Percentiles rank a stretch among this genome's conserved stretches.
These are phyloP conservation scores for Callospermophilus lateralis DNA, from an alignment of 2,113 vertebrate genomes.

Conservation along the genomic window DNA sequence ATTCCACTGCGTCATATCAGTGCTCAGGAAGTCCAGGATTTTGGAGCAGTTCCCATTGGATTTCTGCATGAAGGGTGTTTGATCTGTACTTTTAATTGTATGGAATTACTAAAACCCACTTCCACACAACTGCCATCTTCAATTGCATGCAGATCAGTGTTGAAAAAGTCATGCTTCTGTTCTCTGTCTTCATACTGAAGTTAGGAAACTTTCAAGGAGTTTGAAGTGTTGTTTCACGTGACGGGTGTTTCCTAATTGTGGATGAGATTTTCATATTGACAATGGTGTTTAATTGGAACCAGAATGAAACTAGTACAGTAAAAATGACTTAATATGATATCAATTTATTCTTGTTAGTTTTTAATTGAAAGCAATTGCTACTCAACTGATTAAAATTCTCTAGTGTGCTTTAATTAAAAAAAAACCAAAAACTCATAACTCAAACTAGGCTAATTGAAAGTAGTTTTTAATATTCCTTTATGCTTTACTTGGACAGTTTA, in stretches of 20 bases:
- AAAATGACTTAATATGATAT: background rate
- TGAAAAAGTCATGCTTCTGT: background rate
- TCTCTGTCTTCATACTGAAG: background rate
- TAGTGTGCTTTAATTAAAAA: constrained; percentile 22
- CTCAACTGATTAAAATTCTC: constrained; percentile 55
- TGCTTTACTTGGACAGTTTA: background rate
- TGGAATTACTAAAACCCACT: background rate
- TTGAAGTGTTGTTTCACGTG: background rate
- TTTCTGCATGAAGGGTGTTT: background rate
- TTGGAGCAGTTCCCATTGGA: background rate
- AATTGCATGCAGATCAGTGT: background rate
- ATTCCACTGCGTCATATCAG: too few relatives aligned
- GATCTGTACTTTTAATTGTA: background rate
- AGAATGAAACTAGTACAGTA: background rate
- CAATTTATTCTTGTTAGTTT: constrained; percentile 43
- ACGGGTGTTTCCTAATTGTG: background rate
- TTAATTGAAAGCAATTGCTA: constrained; percentile 22
- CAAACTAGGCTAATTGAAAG: constrained; percentile 53
- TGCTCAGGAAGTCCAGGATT: background rate
- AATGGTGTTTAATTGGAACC: background rate
- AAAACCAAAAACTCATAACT: background rate
- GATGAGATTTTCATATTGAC: background rate
- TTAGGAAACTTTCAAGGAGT: background rate
- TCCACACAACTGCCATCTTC: accelerated
- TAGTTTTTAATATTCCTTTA: constrained; percentile 22